Conservation (phyloP, 2,797 vertebrate genomes). For the Sebastes trivittatus region DNA sequence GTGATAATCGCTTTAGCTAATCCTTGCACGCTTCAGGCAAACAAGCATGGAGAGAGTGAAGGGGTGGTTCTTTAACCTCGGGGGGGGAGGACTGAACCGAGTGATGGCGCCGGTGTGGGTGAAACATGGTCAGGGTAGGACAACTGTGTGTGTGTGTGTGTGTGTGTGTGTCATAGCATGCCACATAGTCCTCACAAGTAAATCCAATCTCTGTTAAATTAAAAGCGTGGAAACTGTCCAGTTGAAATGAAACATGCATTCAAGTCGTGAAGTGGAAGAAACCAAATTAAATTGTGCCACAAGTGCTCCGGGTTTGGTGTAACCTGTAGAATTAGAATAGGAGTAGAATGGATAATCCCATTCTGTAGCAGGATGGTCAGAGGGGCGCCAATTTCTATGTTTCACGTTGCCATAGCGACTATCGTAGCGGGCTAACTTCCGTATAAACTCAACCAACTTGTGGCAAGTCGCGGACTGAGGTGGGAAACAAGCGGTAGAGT, state of each 20-base stretch:
- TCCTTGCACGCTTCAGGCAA: constrained; percentile 75
- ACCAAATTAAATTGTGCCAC: not conserved
- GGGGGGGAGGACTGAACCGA: constrained; percentile 38
- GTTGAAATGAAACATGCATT: not conserved
- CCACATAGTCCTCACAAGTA: constrained; percentile 16
- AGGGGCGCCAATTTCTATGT: too few species aligned
- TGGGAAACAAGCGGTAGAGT: too few species aligned
- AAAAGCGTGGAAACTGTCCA: constrained; percentile 9
- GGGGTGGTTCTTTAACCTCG: constrained; percentile 65
- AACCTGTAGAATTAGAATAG: not conserved
- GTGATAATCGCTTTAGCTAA: constrained; percentile 86
- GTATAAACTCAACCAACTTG: rapidly evolving
- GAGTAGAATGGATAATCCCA: not conserved
- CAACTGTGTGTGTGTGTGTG: not conserved
- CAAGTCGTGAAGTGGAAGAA: not conserved
- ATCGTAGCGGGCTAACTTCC: too few species aligned
- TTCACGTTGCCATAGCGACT: too few species aligned
- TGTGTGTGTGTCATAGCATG: constrained; percentile 6
- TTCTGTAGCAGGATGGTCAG: not conserved
- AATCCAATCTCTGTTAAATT: constrained; percentile 28
- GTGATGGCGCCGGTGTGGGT: constrained; percentile 40
- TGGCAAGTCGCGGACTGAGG: too few species aligned
- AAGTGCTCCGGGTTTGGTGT: not conserved
- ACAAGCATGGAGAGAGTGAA: constrained; percentile 70
- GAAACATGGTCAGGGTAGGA: constrained; percentile 45